A percentile compares a stretch with the other conserved stretches of the same genome.
Conservation (phyloP, 1,140 invertebrate genomes). For the Eurosta solidaginis region DNA sequence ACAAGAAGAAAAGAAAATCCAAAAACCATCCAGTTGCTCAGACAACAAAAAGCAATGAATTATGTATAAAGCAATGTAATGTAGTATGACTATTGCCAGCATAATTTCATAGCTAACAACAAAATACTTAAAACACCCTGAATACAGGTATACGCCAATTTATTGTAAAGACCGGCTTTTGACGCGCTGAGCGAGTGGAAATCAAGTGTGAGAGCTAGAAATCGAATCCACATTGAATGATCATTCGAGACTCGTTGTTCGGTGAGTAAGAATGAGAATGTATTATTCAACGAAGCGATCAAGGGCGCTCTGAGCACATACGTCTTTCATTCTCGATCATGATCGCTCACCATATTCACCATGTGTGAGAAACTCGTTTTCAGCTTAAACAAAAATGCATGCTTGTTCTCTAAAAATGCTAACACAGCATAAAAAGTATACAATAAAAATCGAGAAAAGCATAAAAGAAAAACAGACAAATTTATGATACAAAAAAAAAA, state of each 20-base stretch:
- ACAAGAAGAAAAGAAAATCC: background rate
- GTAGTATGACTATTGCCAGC: background rate
- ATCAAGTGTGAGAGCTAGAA: background rate
- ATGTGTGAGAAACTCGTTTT: too few relatives aligned
- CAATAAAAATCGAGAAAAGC: background rate
- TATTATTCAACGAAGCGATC: background rate
- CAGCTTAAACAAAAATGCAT: background rate
- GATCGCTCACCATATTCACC: background rate
- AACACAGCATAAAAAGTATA: background rate
- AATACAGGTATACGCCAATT: background rate
- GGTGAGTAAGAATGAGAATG: background rate
- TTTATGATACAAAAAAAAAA: too few relatives aligned
- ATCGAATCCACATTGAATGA: background rate
- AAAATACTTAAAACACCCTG: background rate
- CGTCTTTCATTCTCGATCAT: too few relatives aligned
- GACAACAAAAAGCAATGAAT: background rate
- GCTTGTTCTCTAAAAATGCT: background rate
- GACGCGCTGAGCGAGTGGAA: background rate
- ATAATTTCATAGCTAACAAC: background rate
- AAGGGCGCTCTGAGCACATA: background rate
- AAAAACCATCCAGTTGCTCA: background rate
- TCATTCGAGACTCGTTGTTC: slow-evolving; percentile 2
- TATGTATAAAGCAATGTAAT: background rate
- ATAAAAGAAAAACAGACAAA: too few relatives aligned
- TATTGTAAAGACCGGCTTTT: slow-evolving; percentile 12